Evolutionary conservation across 2,113 vertebrate genomes (phyloP).

Genomic region (Diadophis punctatus): DNA sequence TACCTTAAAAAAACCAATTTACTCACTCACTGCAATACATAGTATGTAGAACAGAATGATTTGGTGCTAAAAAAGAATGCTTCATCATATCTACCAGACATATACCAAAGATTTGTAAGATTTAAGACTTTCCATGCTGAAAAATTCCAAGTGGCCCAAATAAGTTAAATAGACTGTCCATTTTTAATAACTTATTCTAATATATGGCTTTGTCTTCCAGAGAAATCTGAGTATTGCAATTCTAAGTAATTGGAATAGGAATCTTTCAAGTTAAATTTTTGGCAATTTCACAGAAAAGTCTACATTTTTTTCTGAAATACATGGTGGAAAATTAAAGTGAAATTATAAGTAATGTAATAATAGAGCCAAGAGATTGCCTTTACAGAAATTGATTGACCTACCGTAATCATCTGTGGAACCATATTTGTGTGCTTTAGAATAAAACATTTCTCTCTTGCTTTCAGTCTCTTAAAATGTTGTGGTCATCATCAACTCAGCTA

Average conservation of each 20-base stretch:
- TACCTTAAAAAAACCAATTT: neutral
- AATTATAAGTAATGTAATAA: neutral
- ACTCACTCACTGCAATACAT: neutral
- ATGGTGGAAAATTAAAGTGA: neutral
- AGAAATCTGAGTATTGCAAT: neutral
- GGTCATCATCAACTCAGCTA: slow-evolving; percentile 4
- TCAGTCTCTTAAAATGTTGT: neutral
- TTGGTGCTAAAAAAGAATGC: neutral
- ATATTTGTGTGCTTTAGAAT: slow-evolving; percentile 2
- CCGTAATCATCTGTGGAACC: neutral
- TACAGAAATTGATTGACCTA: neutral
- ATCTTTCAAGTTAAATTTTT: neutral
- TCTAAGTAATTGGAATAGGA: neutral
- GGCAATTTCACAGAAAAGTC: neutral
- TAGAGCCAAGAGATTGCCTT: neutral
- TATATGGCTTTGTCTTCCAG: neutral
- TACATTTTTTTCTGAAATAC: neutral
- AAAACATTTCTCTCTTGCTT: neutral
- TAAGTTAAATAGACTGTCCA: slow-evolving; percentile 13
- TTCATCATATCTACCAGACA: neutral
- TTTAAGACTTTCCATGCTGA: neutral
- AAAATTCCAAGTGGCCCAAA: neutral
- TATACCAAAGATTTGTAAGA: neutral
- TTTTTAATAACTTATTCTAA: neutral
- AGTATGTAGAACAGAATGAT: neutral